Evolutionary conservation across 2,797 vertebrate genomes (phyloP), one percentile per base, ranked within the genome.

Genomic region (Diplodus puntazzo): DNA sequence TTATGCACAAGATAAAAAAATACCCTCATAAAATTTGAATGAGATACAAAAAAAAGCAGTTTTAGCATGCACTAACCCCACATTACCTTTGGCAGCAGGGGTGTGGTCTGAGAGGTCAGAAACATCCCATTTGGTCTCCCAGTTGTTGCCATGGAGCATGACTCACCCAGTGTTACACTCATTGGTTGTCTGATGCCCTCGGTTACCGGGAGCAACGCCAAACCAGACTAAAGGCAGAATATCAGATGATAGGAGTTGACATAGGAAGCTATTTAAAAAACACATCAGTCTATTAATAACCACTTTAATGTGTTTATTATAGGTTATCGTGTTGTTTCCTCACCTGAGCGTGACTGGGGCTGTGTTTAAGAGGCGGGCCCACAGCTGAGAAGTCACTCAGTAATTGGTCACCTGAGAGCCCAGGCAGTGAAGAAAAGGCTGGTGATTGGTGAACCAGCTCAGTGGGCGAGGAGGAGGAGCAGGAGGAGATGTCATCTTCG

Each of bases 401-500:
- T 86, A 95, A 93, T 81, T 94, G 93, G 87, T 96, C 95, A 80
- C 90, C 91, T 30, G 90, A 75, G 80, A 95, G 90, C 69, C 93
- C 93, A 7, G 94, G 91, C 66, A 95, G 88, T 16, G 92, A 89
- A 55, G 94, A 82, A 77, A 95, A 93, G 60, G 82, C 80, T 1
- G 92, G 84, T 20, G 94, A 93, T 55, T 89, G 94, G 89, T 90
- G 94, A 52, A 87, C 89, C 83, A 39, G 95, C 84, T 95, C 95
- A 1, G 90, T 82, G 77, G 93, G 92, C 8, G 94, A 93, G 62
- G 94, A 93, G 66, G 95, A 95, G 66, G 93, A 91, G 79, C 93
- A 95, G 71, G 94, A 95, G 49, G 93, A 95, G 92, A 95, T 92
- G 91, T 96, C 95, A 82, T 96, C 96, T 94, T 97, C 95, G 87